These are phyloP conservation scores for Scelioninae gen. 1 DNA, from an alignment of 2,888 invertebrate genomes.

Conservation along the genomic window DNA sequence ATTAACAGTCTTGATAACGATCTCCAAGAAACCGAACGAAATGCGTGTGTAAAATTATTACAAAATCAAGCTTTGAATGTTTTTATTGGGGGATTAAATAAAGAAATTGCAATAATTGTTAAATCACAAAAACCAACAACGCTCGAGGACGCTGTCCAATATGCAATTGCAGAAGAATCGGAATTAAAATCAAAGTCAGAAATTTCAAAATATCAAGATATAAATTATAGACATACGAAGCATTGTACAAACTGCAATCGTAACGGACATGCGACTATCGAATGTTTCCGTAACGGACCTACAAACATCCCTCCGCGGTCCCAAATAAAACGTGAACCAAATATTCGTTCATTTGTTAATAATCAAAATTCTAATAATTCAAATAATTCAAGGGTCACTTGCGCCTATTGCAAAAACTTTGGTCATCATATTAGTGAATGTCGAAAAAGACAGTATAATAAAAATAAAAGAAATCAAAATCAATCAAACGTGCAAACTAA, in stretches of 20 bases:
- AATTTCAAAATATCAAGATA: constrained; percentile 38
- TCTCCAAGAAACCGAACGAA: constrained; percentile 57
- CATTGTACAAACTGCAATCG: constrained; percentile 1
- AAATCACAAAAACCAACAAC: constrained; percentile 75
- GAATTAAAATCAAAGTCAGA: constrained; percentile 33
- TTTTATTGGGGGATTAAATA: constrained; percentile 75
- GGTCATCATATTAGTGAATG: constrained; percentile 48
- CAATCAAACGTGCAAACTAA: constrained; percentile 34
- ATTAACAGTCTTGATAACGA: constrained; percentile 72
- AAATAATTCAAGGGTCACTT: constrained; percentile 4
- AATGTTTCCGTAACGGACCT: background rate
- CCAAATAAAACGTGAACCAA: background rate
- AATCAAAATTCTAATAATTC: background rate
- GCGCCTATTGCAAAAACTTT: constrained; percentile 50
- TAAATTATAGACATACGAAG: background rate
- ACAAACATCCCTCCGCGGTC: background rate
- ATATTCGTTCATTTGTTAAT: background rate
- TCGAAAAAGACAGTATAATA: constrained; percentile 50
- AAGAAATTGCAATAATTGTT: constrained; percentile 75
- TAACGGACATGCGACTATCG: background rate
- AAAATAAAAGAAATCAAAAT: constrained; percentile 50
- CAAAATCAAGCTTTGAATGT: constrained; percentile 76
- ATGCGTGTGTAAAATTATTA: constrained; percentile 71
- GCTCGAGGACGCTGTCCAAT: constrained; percentile 74
- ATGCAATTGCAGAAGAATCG: constrained; percentile 75